A percentile compares a stretch with the other conserved stretches of the same genome.
These are phyloP conservation scores for Sitta europaea DNA, from an alignment of 2,113 vertebrate genomes.

Conservation along the genomic window DNA sequence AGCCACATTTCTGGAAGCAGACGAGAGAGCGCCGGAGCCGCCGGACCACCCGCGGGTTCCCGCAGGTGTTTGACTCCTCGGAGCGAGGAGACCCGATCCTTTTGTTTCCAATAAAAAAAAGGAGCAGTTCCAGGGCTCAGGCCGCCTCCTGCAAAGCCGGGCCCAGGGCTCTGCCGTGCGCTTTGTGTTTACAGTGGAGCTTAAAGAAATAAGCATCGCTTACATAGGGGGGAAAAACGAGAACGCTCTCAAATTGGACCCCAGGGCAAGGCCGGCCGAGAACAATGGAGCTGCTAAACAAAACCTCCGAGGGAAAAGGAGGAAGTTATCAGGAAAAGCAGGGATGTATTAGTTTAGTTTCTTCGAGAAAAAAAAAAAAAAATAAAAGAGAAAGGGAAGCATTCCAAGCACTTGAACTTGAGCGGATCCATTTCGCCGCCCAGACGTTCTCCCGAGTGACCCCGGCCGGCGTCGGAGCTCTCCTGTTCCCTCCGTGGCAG, in stretches of 20 bases:
- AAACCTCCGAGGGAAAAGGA: neutral
- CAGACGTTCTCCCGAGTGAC: constrained; percentile 24
- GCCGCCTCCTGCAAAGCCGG: constrained; percentile 9
- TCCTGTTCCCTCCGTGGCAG: neutral
- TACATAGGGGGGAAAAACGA: constrained; percentile 54
- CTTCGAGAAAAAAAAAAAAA: neutral
- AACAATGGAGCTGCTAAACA: constrained; percentile 56
- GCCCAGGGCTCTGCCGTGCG: neutral
- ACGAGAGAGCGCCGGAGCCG: rapidly evolving
- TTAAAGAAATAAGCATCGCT: constrained; percentile 59
- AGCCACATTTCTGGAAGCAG: neutral
- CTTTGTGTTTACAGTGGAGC: constrained; percentile 46
- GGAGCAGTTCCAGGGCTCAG: neutral
- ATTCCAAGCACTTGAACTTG: constrained; percentile 55
- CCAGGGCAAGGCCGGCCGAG: constrained; percentile 32
- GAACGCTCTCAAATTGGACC: constrained; percentile 44
- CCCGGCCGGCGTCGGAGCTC: neutral
- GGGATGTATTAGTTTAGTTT: neutral
- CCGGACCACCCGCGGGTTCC: neutral
- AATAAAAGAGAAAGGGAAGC: neutral
- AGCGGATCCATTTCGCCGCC: constrained; percentile 20
- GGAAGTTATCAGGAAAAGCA: constrained; percentile 33
- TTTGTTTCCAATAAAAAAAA: neutral
- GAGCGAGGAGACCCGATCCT: neutral
- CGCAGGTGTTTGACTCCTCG: neutral